phyloP scores from a whole-genome alignment of 35 echinoderm and acorn worm genomes.

The Amphiura filiformis region DNA sequence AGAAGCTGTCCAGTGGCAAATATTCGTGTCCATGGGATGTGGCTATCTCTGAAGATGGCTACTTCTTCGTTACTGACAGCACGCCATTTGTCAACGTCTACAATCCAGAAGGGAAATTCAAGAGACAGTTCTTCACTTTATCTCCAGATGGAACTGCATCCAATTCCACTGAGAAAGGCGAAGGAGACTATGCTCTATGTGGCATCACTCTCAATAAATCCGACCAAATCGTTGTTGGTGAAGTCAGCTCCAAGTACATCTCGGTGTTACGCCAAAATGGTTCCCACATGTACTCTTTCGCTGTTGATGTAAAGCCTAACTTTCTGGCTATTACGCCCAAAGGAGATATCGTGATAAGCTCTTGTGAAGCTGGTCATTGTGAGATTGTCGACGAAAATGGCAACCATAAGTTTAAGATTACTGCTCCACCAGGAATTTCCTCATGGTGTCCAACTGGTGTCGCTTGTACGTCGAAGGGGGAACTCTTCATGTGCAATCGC shows the following conservation, averaged over 20 bases:
- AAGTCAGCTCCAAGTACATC: background rate
- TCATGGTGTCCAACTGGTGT: background rate
- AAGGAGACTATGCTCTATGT: background rate
- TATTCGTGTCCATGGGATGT: background rate
- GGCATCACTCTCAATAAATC: background rate
- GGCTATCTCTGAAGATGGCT: background rate
- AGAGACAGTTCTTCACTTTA: background rate
- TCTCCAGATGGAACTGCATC: background rate
- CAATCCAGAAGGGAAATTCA: background rate
- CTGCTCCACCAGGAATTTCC: background rate
- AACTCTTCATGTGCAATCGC: background rate
- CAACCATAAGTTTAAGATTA: background rate
- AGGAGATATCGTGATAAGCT: background rate
- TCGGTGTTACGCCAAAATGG: background rate
- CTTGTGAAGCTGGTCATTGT: background rate
- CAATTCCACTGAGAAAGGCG: background rate
- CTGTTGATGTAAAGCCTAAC: background rate
- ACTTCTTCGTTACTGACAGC: constrained; percentile 1
- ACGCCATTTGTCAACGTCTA: background rate
- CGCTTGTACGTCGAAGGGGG: background rate
- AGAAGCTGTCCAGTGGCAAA: background rate
- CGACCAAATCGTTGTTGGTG: background rate
- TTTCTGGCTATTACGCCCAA: background rate
- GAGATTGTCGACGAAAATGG: background rate
- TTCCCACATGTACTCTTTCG: background rate